A percentile compares a stretch with the other conserved stretches of the same genome.
phyloP scores from a whole-genome alignment of 1,140 invertebrate genomes.

The Drosophila paulistorum region DNA sequence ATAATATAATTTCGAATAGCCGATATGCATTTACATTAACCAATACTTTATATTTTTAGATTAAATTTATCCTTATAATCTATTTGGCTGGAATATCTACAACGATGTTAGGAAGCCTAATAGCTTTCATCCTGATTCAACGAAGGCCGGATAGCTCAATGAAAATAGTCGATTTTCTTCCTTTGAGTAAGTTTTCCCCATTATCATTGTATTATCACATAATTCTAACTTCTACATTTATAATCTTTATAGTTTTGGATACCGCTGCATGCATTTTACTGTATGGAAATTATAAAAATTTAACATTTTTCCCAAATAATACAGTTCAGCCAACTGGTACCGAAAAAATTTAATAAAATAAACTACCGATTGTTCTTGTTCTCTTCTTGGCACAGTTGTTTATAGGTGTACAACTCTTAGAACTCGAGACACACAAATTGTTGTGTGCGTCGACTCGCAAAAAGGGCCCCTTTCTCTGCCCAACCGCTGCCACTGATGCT shows the following conservation, averaged over 20 bases:
- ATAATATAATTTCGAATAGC: neutral
- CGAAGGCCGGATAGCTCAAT: neutral
- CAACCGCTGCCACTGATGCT: too few relatives aligned
- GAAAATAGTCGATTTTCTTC: neutral
- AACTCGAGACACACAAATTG: too few relatives aligned
- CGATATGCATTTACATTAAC: neutral
- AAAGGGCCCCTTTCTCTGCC: too few relatives aligned
- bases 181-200: neutral
- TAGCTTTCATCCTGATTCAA: neutral
- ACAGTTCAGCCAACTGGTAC: neutral
- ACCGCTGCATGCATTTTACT: neutral
- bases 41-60: neutral
- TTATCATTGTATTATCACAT: neutral
- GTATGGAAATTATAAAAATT: neutral
- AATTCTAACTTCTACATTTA: neutral
- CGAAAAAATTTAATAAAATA: too few relatives aligned
- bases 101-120: neutral
- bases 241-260: neutral
- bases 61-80: neutral
- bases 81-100: neutral
- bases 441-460: too few relatives aligned
- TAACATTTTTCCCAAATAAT: neutral
- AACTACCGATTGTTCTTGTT: too few relatives aligned
- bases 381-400: too few relatives aligned
- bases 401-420: too few relatives aligned